Evolutionary conservation across 2,797 vertebrate species (phyloP), one percentile per base, ranked within the genome.

Genomic region (Benthosema pterotum): DNA sequence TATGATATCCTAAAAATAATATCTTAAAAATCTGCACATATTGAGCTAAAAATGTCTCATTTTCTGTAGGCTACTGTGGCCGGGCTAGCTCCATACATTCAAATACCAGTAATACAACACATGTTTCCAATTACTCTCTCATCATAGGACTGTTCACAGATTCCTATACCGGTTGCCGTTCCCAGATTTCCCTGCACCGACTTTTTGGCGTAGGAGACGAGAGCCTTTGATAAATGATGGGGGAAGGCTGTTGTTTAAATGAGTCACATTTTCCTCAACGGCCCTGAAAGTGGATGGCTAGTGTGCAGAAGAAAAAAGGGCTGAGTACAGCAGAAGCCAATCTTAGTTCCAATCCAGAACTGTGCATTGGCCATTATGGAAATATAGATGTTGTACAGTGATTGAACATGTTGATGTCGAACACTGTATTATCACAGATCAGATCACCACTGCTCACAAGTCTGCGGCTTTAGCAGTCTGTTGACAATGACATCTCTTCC

Each of bases 181-280:
- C 56, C 56, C 63, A 42, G 48, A 58, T 64, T 72, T 81, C 55
- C 59, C 58, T 49, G 17, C 7, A 4, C 42, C 18, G 42, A 65
- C 32, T 60, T 71, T 77, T 80, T 83, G 82, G 72, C 78, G 57
- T 28, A 4, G 11, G 54, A 17, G 38, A 63, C 51, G 16, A 25
- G 78, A 32, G 65, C 69, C 48, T 38, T 68, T 64, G 57, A 71
- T 63, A 77, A 81, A 65, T 28, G 19, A 83, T 48, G 17, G 60
- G 69, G 63, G 58, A 67, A 9, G 14, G 22, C 61, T 42, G 18
- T 32, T 28, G 58, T 62, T 48, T 28, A 63, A 72, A 17, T 71
- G 55, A 78, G 74, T 75, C 64, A 87, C n/a, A 81, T 61, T 91
- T 91, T 90, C 90, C 81, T 52, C 54, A 54, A 48, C 46, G 16